These are phyloP conservation scores for Erythrocercus mccallii DNA, from an alignment of 2,113 vertebrate genomes.

Conservation along the genomic window DNA sequence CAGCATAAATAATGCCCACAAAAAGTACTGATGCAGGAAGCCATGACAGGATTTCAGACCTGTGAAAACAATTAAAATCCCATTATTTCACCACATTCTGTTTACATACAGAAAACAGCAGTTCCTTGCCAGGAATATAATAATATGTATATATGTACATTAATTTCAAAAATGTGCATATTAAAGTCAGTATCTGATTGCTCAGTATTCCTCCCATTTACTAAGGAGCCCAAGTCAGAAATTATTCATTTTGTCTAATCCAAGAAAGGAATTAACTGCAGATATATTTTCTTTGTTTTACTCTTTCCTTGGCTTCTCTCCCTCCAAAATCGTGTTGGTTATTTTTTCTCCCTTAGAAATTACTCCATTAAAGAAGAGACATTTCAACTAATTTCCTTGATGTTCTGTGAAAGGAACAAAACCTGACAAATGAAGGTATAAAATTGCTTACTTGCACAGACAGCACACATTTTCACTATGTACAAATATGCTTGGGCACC, in stretches of 20 bases:
- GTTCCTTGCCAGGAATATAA: not conserved
- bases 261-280: not conserved
- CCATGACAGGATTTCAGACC: slow-evolving; percentile 83
- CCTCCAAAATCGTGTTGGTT: not conserved
- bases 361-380: not conserved
- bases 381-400: not conserved
- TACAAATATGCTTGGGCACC: slow-evolving; percentile 7
- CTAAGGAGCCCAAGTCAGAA: not conserved
- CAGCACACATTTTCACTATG: not conserved
- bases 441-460: not conserved
- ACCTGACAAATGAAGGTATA: not conserved
- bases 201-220: not conserved
- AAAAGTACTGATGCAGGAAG: slow-evolving; percentile 88
- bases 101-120: not conserved
- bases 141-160: not conserved
- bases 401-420: not conserved
- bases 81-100: not conserved
- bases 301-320: not conserved
- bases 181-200: not conserved
- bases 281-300: not conserved
- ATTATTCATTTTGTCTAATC: not conserved
- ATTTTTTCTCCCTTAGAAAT: not conserved
- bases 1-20: slow-evolving; percentile 92
- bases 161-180: not conserved
- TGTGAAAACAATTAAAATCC: slow-evolving; percentile 55